Conservation (phyloP, 2,113 vertebrate species). For the Pithys albifrons region DNA sequence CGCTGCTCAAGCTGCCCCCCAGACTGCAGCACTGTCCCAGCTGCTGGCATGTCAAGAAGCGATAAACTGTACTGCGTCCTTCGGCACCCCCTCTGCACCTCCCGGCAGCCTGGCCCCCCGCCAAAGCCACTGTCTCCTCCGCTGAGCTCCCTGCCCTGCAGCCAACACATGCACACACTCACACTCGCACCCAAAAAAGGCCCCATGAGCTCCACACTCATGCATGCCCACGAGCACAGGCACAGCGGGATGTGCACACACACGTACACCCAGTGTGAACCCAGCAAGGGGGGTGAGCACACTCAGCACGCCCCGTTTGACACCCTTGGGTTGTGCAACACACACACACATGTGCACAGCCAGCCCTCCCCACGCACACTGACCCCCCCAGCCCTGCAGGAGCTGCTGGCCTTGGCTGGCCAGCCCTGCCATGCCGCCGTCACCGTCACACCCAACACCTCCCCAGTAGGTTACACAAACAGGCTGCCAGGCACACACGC, state of each 20-base stretch:
- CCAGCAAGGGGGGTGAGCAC: not conserved
- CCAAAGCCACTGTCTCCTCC: slow-evolving; percentile 85
- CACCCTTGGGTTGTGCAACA: rapidly evolving
- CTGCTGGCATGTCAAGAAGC: not conserved
- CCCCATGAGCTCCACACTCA: not conserved
- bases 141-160: slow-evolving; percentile 74
- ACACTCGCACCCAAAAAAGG: not conserved
- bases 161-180: slow-evolving; percentile 25
- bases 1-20: not conserved
- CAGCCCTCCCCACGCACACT: not conserved
- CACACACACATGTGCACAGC: not conserved
- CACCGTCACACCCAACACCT: not conserved
- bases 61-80: slow-evolving; percentile 10
- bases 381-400: rapidly evolving
- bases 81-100: slow-evolving; percentile 61
- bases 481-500: not conserved
- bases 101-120: slow-evolving; percentile 66
- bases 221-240: not conserved
- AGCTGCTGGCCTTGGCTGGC: not conserved
- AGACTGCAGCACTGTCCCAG: not conserved
- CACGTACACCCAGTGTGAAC: not conserved
- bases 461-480: not conserved
- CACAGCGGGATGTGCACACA: not conserved
- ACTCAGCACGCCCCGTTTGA: rapidly evolving
- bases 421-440: not conserved